A percentile compares a stretch with the other conserved stretches of the same genome.
phyloP scores from a whole-genome alignment of 2,113 vertebrate species.

The Pteropus alecto region DNA sequence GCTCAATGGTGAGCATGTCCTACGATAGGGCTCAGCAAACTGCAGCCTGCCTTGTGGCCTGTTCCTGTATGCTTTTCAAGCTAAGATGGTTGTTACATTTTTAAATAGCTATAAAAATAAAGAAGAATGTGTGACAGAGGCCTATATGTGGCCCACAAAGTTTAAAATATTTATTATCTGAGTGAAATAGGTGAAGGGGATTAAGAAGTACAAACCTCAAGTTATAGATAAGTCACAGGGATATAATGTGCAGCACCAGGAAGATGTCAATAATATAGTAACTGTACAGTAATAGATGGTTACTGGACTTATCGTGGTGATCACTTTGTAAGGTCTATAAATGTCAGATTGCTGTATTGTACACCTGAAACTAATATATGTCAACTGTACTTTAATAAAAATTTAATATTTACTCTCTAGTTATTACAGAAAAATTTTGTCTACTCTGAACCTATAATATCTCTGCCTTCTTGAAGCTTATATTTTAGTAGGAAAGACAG shows the following conservation, averaged over 20 bases:
- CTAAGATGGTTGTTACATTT: neutral
- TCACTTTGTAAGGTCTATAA: neutral
- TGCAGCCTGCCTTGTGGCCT: neutral
- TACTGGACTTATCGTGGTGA: neutral
- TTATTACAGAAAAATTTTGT: neutral
- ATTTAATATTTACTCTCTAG: neutral
- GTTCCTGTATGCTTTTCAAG: neutral
- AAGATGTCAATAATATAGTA: neutral
- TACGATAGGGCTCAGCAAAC: fast-evolving
- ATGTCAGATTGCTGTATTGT: neutral
- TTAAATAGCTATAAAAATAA: neutral
- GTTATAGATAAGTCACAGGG: neutral
- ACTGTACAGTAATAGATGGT: neutral
- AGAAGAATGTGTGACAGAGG: neutral
- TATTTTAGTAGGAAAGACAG: neutral
- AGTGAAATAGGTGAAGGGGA: neutral
- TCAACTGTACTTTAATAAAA: neutral
- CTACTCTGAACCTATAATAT: neutral
- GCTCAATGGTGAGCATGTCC: neutral
- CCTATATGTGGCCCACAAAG: neutral
- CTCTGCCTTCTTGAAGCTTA: neutral
- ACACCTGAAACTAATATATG: neutral
- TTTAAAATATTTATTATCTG: neutral
- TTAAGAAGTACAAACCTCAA: neutral
- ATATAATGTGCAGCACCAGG: neutral